A percentile compares a stretch with the other conserved stretches of the same genome.
Conservation (phyloP, 2,888 invertebrate genomes). For the Drosophila picticornis region DNA sequence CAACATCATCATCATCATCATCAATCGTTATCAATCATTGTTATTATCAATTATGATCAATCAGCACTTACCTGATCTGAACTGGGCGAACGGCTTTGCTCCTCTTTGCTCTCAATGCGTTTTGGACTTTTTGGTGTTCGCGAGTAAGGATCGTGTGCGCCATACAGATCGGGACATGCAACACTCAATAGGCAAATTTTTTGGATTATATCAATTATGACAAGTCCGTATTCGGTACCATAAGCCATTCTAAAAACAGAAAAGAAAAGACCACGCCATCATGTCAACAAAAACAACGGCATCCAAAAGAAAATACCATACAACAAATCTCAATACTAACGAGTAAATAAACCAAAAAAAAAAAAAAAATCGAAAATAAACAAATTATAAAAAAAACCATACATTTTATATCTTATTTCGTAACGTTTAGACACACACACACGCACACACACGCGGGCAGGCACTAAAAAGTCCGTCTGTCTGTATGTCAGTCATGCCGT, state of each 20-base stretch:
- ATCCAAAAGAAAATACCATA: conserved; percentile 39
- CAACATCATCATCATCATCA: conserved; percentile 30
- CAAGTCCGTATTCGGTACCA: conserved; percentile 98
- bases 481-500: conserved; percentile 14
- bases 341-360: conserved; percentile 8
- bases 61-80: conserved; percentile 92
- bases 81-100: conserved; percentile 93
- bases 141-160: conserved; percentile 94
- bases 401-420: not conserved
- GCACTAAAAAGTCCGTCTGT: conserved; percentile 62
- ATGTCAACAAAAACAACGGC: conserved; percentile 56
- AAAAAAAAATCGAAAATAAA: not conserved
- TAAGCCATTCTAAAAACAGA: conserved; percentile 93
- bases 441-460: conserved; percentile 58
- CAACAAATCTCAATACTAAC: conserved; percentile 4
- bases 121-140: conserved; percentile 92
- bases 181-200: conserved; percentile 95
- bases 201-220: conserved; percentile 97
- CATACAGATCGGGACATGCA: conserved; percentile 96
- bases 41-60: conserved; percentile 43
- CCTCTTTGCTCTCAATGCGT: conserved; percentile 86
- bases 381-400: conserved; percentile 6
- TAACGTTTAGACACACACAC: conserved; percentile 30
- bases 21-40: conserved; percentile 22
- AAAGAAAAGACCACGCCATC: conserved; percentile 60